Evolutionary conservation across 1,140 invertebrate species (phyloP).

Genomic region (Camponotus pennsylvanicus): DNA sequence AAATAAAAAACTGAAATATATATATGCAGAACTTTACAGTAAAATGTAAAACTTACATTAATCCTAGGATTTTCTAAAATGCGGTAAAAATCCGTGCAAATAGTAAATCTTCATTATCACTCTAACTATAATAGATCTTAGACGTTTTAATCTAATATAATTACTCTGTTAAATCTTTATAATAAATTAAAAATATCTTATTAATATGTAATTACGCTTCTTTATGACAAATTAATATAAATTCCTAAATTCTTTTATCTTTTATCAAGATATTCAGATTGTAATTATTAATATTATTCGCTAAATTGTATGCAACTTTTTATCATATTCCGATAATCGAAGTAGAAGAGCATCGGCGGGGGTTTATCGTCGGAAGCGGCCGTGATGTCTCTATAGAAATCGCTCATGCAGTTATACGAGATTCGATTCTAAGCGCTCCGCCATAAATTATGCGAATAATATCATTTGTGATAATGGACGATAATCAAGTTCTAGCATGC

Average conservation of each 20-base stretch:
- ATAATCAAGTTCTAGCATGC: conserved; percentile 73
- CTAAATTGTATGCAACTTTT: neutral
- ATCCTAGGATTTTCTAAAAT: conserved; percentile 17
- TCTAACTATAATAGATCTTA: conserved; percentile 3
- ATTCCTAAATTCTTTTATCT: neutral
- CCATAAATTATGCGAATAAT: conserved; percentile 74
- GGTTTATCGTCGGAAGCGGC: conserved; percentile 45
- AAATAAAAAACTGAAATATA: conserved; percentile 17
- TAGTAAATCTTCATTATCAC: conserved; percentile 32
- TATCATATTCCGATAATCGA: neutral
- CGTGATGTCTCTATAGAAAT: conserved; percentile 65
- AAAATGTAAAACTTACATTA: conserved; percentile 26
- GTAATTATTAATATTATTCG: neutral
- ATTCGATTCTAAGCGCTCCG: conserved; percentile 68
- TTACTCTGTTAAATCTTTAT: neutral
- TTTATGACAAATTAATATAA: neutral
- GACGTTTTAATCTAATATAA: neutral
- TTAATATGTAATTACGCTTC: neutral
- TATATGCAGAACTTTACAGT: neutral
- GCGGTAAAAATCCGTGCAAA: neutral
- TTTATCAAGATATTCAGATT: neutral
- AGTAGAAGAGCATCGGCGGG: neutral
- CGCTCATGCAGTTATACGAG: conserved; percentile 65
- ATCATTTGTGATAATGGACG: conserved; percentile 75
- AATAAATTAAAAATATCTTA: conserved; percentile 4